phyloP scores from a whole-genome alignment of 2,113 vertebrate species.

The Terrapene triunguis region DNA sequence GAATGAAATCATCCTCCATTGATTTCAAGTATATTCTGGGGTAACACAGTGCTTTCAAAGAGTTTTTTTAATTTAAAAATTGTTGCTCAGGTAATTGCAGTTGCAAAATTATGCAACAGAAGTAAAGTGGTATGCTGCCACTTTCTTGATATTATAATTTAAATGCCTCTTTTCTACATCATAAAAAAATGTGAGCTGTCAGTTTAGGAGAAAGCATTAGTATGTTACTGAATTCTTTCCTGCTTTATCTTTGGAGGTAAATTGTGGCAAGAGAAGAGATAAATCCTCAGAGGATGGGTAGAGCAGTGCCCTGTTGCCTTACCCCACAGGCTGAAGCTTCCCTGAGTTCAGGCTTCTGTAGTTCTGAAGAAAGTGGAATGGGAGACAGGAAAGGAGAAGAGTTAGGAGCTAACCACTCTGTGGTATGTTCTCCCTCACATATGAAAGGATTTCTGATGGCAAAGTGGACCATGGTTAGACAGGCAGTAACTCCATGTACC shows the following conservation, averaged over 20 bases:
- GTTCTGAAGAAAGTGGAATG: rapidly evolving
- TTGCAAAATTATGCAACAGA: constrained; percentile 76
- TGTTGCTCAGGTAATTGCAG: constrained; percentile 81
- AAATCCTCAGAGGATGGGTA: neutral
- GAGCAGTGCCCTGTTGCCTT: rapidly evolving
- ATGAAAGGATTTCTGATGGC: neutral
- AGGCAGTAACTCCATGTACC: neutral
- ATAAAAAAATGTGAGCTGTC: constrained; percentile 46
- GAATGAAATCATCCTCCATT: constrained; percentile 81
- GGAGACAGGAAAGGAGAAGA: neutral
- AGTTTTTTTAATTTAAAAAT: constrained; percentile 84
- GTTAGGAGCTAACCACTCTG: rapidly evolving
- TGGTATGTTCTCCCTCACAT: neutral
- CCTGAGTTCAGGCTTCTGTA: neutral
- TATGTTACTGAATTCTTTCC: constrained; percentile 53
- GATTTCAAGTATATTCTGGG: constrained; percentile 80
- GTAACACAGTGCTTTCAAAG: constrained; percentile 79
- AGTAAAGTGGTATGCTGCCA: constrained; percentile 66
- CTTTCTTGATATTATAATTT: constrained; percentile 75
- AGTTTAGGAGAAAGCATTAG: constrained; percentile 54
- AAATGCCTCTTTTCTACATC: constrained; percentile 75
- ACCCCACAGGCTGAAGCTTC: neutral
- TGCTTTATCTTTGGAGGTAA: constrained; percentile 21
- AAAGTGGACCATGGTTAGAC: neutral
- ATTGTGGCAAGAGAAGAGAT: neutral